Evolutionary conservation across 1,140 invertebrate species (phyloP), one percentile per base, ranked within the genome.

Genomic region (Bactericera cockerelli): DNA sequence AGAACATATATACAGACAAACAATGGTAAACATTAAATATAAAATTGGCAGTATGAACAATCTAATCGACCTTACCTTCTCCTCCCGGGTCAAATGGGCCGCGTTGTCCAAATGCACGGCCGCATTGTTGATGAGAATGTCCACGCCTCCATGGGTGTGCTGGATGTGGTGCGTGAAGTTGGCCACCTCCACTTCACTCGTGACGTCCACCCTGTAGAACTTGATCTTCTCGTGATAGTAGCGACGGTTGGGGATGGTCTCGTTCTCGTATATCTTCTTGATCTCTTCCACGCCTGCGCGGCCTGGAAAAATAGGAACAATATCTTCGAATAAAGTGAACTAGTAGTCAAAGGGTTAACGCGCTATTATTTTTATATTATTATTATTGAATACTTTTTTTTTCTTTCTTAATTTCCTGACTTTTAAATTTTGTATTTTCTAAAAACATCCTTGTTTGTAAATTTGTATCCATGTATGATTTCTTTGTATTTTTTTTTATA

Each of bases 121-220:
- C 57, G 87, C 89, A 76, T 92, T 92, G 67, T 90, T 91, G 0
- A 92, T 77, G 13, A 92, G 70, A 28, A 91, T 64, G 75, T 92
- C 88, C 1, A 92, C 69, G 1, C 86, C 83, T 14, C 78, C 81
- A 70, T 91, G 77, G 79, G 26, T 76, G 66, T 65, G 80, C 74
- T 0, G n/a, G n/a, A 93, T 65, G 64, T 76, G 80, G 61, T 81
- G 74, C 0, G 73, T 67, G 39, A 87, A 77, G 2, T 61, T 69
- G 36, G 76, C 70, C 16, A 86, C 72, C 63, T 81, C 86, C 21
- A 75, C 68, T 6, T 67, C 63, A 64, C 79, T 69, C 53, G 73
- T 74, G 39, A 87, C 77, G 65, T 88, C 85, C 19, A 88, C 67
- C 65, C 84, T 78, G 65, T 85, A 81, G 64, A 79, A 85, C 21